Percentiles rank a stretch among this genome's conserved stretches.
Conservation (phyloP, 1,140 invertebrate species). For the Fopius arisanus region DNA sequence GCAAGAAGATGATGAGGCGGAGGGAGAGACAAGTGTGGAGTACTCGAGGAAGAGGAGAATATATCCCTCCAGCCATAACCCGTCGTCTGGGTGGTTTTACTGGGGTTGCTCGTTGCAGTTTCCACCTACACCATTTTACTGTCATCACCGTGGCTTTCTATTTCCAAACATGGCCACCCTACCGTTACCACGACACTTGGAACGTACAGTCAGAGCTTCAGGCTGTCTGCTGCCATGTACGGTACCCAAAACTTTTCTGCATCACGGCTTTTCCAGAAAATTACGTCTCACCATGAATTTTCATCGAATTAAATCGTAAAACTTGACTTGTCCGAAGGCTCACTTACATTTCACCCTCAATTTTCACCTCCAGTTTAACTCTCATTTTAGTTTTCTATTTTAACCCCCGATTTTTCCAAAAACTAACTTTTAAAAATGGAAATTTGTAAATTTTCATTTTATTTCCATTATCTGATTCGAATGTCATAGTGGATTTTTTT, state of each 20-base stretch:
- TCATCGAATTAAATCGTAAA: too few relatives aligned
- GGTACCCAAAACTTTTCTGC: background rate
- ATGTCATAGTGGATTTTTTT: too few relatives aligned
- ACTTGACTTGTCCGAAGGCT: too few relatives aligned
- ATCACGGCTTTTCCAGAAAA: too few relatives aligned
- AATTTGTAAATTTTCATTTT: too few relatives aligned
- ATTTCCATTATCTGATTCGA: too few relatives aligned
- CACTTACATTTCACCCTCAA: too few relatives aligned
- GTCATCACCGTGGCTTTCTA: background rate
- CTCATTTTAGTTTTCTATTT: too few relatives aligned
- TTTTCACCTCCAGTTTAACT: too few relatives aligned
- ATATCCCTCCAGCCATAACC: background rate
- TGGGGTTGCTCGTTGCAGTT: background rate
- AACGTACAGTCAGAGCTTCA: background rate
- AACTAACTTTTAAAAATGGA: too few relatives aligned
- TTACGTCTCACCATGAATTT: too few relatives aligned
- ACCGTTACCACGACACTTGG: background rate
- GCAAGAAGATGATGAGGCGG: background rate
- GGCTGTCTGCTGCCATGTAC: background rate
- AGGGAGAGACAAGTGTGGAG: background rate
- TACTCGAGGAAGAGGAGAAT: background rate
- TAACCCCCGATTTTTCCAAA: too few relatives aligned
- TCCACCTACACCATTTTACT: background rate
- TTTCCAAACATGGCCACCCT: background rate
- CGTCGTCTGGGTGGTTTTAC: background rate